Evolutionary conservation across 1,140 invertebrate genomes (phyloP), one percentile per base, ranked within the genome.

Genomic region (Aricia agestis): DNA sequence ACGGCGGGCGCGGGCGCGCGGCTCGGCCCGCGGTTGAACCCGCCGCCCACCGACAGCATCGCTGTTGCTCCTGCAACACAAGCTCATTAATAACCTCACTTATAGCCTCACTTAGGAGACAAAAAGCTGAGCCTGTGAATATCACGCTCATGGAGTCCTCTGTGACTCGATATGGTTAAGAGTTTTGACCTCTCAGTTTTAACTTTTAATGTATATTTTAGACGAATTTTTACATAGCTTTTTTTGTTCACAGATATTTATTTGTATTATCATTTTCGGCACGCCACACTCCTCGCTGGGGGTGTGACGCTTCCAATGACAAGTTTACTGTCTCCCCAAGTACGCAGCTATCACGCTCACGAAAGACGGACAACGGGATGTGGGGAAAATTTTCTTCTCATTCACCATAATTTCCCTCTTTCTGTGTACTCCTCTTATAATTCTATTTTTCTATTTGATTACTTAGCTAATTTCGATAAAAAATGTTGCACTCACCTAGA

Each of bases 31-130:
- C 85, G 78, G 25, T 75, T 78, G 78, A 85, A 86, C 59, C 79
- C 83, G n/a, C 72, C 78, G 15, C 79, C 77, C 42, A 81, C 82
- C 36, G 78, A 80, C 66, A 88, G 73, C 82, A 85, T 84, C 10
- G 83, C 73, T 61, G 80, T 80, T 17, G 82, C 77, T 32, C 83
- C 85, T 82, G 80, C 66, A 71, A 76, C 41, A 69, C 42, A 71
- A 17, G 19, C 15, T 52, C 9, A 11, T n/a, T 15, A 45, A 67
- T n/a, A 6, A 9, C 9, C 36, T 5, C 5, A 1, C 36, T 36
- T 36, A 25, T 25, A 25, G 25, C 25, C 25, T 25, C 25, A 25
- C 25, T 25, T 25, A 25, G 25, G 25, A 25, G 25, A 25, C 25
- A 25, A 25, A 1, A 25, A 25, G 25, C 25, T 3, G 1, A 1